These are phyloP conservation scores for Seriola aureovittata DNA, from an alignment of 2,113 vertebrate species.

Conservation along the genomic window DNA sequence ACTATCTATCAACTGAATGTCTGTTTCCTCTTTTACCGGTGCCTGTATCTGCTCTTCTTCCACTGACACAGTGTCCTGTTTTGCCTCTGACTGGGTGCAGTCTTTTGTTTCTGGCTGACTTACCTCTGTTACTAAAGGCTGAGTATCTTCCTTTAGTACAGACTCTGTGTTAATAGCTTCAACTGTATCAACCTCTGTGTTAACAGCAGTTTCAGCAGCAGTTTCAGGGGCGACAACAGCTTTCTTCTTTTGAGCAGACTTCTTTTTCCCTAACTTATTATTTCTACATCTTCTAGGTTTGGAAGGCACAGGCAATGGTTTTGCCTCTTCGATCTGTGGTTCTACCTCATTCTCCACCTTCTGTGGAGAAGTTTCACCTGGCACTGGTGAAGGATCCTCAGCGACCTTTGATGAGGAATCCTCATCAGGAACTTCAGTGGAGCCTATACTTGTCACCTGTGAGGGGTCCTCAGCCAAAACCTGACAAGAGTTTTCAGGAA, in stretches of 20 bases:
- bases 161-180: slow-evolving; percentile 51
- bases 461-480: slow-evolving; percentile 37
- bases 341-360: slow-evolving; percentile 58
- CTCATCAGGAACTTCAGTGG: slow-evolving; percentile 41
- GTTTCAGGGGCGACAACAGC: slow-evolving; percentile 44
- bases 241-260: slow-evolving; percentile 58
- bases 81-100: slow-evolving; percentile 54
- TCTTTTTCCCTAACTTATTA: slow-evolving; percentile 73
- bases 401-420: slow-evolving; percentile 17
- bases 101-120: slow-evolving; percentile 55
- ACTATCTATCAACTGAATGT: slow-evolving; percentile 71
- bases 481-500: slow-evolving; percentile 55
- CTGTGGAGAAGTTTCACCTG: slow-evolving; percentile 49
- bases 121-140: slow-evolving; percentile 44
- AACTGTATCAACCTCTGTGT: slow-evolving; percentile 39
- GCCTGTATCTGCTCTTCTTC: slow-evolving; percentile 58
- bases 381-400: slow-evolving; percentile 42
- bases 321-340: slow-evolving; percentile 64
- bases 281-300: slow-evolving; percentile 74
- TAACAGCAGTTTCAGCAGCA: slow-evolving; percentile 41
- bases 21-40: slow-evolving; percentile 74
- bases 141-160: slow-evolving; percentile 49
- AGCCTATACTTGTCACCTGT: slow-evolving; percentile 23
- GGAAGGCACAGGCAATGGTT: slow-evolving; percentile 68
- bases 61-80: slow-evolving; percentile 54